These are phyloP conservation scores for Drosophila pachea DNA, from an alignment of 1,140 invertebrate species.

Conservation along the genomic window DNA sequence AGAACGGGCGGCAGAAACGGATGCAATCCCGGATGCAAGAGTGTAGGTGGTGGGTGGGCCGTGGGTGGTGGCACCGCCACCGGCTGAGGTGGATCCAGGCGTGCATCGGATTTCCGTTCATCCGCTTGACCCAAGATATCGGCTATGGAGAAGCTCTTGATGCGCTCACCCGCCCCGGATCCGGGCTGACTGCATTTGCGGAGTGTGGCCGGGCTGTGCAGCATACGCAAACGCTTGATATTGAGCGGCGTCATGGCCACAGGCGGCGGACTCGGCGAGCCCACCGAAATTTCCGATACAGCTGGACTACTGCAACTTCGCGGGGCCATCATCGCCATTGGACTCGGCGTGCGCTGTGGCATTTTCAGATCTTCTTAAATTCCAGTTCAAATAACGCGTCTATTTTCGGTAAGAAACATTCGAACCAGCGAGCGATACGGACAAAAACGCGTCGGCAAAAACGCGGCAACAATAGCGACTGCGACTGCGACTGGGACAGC, in stretches of 20 bases:
- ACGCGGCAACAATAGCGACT: constrained; percentile 46
- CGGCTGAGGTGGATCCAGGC: not conserved
- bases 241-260: constrained; percentile 36
- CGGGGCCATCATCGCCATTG: constrained; percentile 23
- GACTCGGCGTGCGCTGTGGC: constrained; percentile 65
- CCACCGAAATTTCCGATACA: constrained; percentile 75
- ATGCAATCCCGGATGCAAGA: constrained; percentile 45
- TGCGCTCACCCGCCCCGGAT: constrained; percentile 79
- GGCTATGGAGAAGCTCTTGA: constrained; percentile 94
- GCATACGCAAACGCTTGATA: constrained; percentile 83
- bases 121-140: constrained; percentile 89
- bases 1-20: constrained; percentile 71
- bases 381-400: not conserved
- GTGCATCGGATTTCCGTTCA: constrained; percentile 24
- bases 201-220: constrained; percentile 44
- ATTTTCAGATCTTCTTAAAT: constrained; percentile 13
- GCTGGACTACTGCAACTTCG: constrained; percentile 66
- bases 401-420: constrained; percentile 18
- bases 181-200: constrained; percentile 36
- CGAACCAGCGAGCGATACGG: constrained; percentile 7
- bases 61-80: not conserved
- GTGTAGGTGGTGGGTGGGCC: constrained; percentile 9
- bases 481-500: constrained; percentile 34
- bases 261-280: constrained; percentile 71
- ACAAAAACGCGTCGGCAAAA: constrained; percentile 69